A percentile compares a stretch with the other conserved stretches of the same genome.
Conservation (phyloP, 2,797 vertebrate genomes). For the Spheniscus humboldti region DNA sequence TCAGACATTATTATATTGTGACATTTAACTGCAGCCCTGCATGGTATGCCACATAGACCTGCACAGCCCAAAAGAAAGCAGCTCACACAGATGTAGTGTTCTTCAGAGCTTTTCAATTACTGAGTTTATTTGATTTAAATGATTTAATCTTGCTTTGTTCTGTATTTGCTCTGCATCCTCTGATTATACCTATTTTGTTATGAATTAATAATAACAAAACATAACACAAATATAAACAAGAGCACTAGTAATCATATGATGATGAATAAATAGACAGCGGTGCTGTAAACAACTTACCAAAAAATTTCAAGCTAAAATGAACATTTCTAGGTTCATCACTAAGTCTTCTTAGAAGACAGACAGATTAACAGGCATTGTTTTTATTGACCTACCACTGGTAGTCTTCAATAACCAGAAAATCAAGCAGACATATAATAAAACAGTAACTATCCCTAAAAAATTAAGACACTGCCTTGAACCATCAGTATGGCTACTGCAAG, state of each 20-base stretch:
- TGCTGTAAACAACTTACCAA: background rate
- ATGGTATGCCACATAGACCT: background rate
- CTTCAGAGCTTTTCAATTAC: background rate
- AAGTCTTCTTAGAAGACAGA: background rate
- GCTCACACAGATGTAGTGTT: background rate
- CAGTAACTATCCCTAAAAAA: background rate
- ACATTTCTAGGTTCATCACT: background rate
- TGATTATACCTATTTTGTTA: background rate
- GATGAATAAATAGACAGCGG: background rate
- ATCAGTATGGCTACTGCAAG: background rate
- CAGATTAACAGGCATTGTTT: background rate
- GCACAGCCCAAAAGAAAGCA: background rate
- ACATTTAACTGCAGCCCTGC: background rate
- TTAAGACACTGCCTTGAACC: background rate
- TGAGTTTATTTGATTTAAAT: background rate
- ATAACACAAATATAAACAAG: background rate
- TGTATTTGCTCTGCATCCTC: background rate
- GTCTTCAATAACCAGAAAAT: background rate
- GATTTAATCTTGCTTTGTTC: background rate
- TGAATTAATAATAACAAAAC: background rate
- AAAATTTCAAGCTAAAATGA: background rate
- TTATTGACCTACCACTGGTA: background rate
- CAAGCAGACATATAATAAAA: background rate
- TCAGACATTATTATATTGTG: background rate
- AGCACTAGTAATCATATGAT: background rate